Evolutionary conservation across 2,888 invertebrate species (phyloP).

Genomic region (Neocrepidodera transversa): DNA sequence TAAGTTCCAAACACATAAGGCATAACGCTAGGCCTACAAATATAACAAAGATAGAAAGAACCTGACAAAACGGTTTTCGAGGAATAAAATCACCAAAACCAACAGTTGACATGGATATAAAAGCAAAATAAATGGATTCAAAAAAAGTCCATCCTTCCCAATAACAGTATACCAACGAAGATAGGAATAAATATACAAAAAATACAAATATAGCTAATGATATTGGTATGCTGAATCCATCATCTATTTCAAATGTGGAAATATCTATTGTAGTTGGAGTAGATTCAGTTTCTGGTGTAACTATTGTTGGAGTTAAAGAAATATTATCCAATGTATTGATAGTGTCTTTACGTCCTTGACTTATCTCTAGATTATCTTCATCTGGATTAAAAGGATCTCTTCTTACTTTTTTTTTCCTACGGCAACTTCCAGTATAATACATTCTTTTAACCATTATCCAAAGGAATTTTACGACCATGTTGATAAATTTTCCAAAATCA

Average conservation of each 20-base stretch:
- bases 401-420: too few species aligned
- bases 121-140: conserved; percentile 3
- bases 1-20: neutral
- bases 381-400: too few species aligned
- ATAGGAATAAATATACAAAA: neutral
- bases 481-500: conserved; percentile 94
- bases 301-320: too few species aligned
- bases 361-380: too few species aligned
- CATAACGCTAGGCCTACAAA: neutral
- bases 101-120: neutral
- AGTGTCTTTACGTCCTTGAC: too few species aligned
- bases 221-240: neutral
- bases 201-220: conserved; percentile 1
- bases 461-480: conserved; percentile 86
- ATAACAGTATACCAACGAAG: neutral
- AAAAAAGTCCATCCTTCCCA: neutral
- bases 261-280: neutral
- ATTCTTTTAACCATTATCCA: conserved; percentile 86
- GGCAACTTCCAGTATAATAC: conserved; percentile 85
- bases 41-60: neutral
- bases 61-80: neutral
- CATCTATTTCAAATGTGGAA: neutral
- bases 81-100: conserved; percentile 5
- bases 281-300: too few species aligned
- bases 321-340: too few species aligned